Percentiles rank a stretch among this genome's conserved stretches.
Evolutionary conservation across 2,113 vertebrate species (phyloP).

Genomic region (Gasterosteus aculeatus): DNA sequence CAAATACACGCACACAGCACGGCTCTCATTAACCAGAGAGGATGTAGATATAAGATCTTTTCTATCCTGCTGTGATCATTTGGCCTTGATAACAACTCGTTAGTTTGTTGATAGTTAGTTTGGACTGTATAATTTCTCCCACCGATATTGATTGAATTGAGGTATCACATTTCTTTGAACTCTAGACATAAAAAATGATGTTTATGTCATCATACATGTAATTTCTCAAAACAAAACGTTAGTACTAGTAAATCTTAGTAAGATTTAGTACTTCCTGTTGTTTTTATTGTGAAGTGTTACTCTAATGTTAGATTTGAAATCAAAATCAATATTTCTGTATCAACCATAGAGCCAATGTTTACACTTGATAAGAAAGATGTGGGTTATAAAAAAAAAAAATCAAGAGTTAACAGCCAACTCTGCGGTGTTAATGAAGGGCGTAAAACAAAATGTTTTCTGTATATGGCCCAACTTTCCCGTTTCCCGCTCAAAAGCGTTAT

Average conservation of each 20-base stretch:
- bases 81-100: background rate
- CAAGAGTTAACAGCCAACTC: background rate
- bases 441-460: background rate
- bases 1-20: constrained; percentile 2
- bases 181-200: background rate
- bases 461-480: no score
- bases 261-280: background rate
- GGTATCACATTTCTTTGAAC: background rate
- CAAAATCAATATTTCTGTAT: background rate
- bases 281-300: background rate
- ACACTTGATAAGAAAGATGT: background rate
- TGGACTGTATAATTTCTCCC: background rate
- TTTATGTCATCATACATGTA: background rate
- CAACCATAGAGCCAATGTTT: background rate
- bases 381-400: background rate
- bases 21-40: constrained; percentile 45
- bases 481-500: no score
- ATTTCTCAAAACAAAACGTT: background rate
- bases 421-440: background rate
- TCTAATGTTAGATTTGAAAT: no score
- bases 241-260: no score
- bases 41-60: constrained; percentile 28
- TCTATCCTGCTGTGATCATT: constrained; percentile 24
- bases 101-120: background rate
- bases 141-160: background rate